Evolutionary conservation across 2,888 invertebrate genomes (phyloP), one percentile per base, ranked within the genome.

Genomic region (Pammene fasciana): DNA sequence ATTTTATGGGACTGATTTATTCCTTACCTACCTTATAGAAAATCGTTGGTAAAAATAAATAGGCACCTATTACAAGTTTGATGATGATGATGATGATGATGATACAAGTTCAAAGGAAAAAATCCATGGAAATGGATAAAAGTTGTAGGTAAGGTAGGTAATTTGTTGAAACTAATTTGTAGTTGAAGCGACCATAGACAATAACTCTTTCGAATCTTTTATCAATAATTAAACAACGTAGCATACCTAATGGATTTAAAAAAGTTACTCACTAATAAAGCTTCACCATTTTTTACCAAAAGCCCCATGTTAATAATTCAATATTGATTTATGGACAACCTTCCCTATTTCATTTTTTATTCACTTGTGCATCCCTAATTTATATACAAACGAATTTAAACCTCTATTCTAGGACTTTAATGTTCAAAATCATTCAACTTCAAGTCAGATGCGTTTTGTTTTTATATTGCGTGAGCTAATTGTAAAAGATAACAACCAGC

Each of bases 241-340:
- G 11, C 46, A 18, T 54, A 26, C 41, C 50, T 62, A 52, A 52
- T 62, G 10, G 18, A 9, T 26, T 43, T 52, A 13, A 55, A 65
- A 55, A 36, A 43, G 36, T 38, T 38, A 45, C 45, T 8, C 18
- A 59, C 52, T 46, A 54, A 70, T 59, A 57, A 52, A 9, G 26
- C n/a, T 52, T 45, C 26, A 34, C 41, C 43, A 16, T 52, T 36
- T 46, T 56, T 36, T 26, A 64, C 41, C 18, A 50, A 66, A 59
- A 66, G 11, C 26, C 45, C 36, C 61, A 62, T 43, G 43, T 50
- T 50, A 50, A 68, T 68, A 64, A 70, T 59, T 55, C 65, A 67
- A 70, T 74, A 73, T 72, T 75, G 75, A 74, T 75, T 75, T 75
- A 75, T 75, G 70, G 68, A 50, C 67, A 55, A 66, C 62, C 71